Evolutionary conservation across 1,140 invertebrate species (phyloP).

Genomic region (Delia radicum): DNA sequence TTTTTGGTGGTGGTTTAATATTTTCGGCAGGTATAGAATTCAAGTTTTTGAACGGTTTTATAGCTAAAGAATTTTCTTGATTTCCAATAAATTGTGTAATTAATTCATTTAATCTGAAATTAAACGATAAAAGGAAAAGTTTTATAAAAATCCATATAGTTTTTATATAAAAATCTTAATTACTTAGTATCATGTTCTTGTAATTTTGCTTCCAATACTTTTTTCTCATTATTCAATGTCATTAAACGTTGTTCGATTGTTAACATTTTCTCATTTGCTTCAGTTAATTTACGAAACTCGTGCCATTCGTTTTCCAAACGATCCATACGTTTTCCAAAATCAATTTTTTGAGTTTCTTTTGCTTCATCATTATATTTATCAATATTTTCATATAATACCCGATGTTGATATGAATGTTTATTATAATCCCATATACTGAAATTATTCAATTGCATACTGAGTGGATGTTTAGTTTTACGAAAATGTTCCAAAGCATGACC

Average conservation of each 20-base stretch:
- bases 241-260: background rate
- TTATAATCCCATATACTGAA: constrained; percentile 12
- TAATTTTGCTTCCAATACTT: background rate
- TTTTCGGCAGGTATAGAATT: too few relatives aligned
- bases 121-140: background rate
- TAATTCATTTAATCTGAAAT: constrained; percentile 8
- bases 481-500: background rate
- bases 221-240: background rate
- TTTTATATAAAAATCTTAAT: background rate
- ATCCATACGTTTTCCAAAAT: background rate
- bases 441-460: background rate
- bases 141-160: background rate
- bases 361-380: background rate
- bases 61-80: background rate
- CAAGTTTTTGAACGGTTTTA: too few relatives aligned
- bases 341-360: background rate
- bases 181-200: constrained; percentile 12
- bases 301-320: background rate
- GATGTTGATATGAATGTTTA: background rate
- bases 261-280: background rate
- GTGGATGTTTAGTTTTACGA: background rate
- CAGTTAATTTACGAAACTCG: background rate
- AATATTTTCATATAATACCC: background rate
- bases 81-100: background rate
- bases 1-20: too few relatives aligned